A percentile compares a stretch with the other conserved stretches of the same genome.
Evolutionary conservation across 2,888 invertebrate genomes (phyloP).

Genomic region (Phlogophora meticulosa): DNA sequence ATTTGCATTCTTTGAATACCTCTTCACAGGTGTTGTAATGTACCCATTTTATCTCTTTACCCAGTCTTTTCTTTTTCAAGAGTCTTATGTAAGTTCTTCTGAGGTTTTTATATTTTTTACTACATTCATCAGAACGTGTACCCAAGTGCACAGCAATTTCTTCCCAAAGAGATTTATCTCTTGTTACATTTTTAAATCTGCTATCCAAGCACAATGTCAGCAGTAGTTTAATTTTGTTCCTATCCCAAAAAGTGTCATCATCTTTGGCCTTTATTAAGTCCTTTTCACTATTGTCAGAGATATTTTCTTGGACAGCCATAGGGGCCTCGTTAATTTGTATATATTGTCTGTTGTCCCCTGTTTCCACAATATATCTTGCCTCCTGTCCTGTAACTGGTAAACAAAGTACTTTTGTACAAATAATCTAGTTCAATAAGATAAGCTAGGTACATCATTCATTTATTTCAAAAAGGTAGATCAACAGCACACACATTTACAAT

Average conservation of each 20-base stretch:
- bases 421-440: neutral
- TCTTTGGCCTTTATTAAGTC: constrained; percentile 69
- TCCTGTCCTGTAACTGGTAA: constrained; percentile 79
- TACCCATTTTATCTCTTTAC: constrained; percentile 86
- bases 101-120: constrained; percentile 82
- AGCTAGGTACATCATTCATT: no score
- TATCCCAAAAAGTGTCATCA: constrained; percentile 84
- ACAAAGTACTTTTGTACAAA: neutral
- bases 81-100: constrained; percentile 84
- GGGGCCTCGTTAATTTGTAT: constrained; percentile 78
- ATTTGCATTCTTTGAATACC: constrained; percentile 84
- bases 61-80: constrained; percentile 83
- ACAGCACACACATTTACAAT: neutral
- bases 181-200: constrained; percentile 71
- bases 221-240: constrained; percentile 81
- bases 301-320: constrained; percentile 64
- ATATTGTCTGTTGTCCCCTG: constrained; percentile 79
- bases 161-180: constrained; percentile 79
- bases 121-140: constrained; percentile 81
- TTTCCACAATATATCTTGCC: constrained; percentile 79
- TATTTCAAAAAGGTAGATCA: neutral
- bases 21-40: constrained; percentile 85
- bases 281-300: constrained; percentile 65
- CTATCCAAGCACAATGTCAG: constrained; percentile 81
- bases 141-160: constrained; percentile 80